Evolutionary conservation across 2,113 vertebrate species (phyloP).

Genomic region (Lucifuga dentata): DNA sequence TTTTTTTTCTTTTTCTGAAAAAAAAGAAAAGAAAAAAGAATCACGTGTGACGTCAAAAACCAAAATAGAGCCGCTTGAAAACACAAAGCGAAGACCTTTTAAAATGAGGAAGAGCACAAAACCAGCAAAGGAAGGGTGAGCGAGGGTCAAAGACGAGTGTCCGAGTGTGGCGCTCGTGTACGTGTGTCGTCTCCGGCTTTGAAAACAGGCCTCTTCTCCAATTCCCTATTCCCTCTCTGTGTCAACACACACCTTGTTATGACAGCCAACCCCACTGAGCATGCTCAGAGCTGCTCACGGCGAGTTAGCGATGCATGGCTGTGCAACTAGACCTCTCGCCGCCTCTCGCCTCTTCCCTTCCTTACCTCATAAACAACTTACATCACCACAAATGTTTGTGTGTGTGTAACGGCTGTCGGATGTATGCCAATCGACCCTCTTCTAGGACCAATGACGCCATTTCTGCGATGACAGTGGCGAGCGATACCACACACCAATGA

Average conservation of each 20-base stretch:
- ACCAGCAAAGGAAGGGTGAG: too few species aligned
- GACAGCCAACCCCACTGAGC: constrained; percentile 14
- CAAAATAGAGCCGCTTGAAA: too few species aligned
- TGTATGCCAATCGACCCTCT: not conserved
- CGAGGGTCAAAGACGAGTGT: too few species aligned
- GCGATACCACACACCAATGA: constrained; percentile 14
- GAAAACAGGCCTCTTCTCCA: not conserved
- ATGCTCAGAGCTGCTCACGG: constrained; percentile 24
- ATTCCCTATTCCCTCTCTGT: constrained; percentile 2
- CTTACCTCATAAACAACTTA: not conserved
- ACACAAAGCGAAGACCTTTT: too few species aligned
- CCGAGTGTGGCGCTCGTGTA: not conserved
- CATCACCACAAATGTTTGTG: constrained; percentile 2
- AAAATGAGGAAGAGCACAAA: too few species aligned
- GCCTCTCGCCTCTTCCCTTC: constrained; percentile 27
- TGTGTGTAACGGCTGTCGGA: not conserved
- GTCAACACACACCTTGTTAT: not conserved
- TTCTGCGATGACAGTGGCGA: constrained; percentile 48
- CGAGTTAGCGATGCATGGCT: constrained; percentile 46
- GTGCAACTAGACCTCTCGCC: constrained; percentile 32
- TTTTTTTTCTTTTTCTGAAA: too few species aligned
- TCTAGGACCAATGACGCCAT: not conserved
- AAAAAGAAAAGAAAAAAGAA: too few species aligned
- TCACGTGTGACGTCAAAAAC: too few species aligned
- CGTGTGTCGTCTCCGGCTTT: too few species aligned